Evolutionary conservation across 2,797 vertebrate species (phyloP).

Genomic region (Takifugu ocellatus): DNA sequence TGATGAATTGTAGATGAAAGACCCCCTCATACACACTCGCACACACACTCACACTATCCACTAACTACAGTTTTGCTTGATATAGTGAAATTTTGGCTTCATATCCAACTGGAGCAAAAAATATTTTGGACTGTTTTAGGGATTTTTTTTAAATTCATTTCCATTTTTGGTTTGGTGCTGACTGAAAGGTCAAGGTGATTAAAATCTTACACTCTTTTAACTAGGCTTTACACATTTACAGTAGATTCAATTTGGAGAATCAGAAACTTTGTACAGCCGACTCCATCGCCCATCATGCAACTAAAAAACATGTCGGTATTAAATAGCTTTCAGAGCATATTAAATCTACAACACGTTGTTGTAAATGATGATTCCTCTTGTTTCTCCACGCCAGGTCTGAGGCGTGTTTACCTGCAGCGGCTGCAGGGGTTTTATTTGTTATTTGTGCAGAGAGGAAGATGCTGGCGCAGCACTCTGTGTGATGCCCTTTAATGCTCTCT

Average conservation of each 20-base stretch:
- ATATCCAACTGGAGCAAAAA: neutral
- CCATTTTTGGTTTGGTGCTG: no score
- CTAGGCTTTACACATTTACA: no score
- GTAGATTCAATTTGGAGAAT: no score
- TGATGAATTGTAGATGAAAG: slow-evolving; percentile 47
- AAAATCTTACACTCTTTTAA: no score
- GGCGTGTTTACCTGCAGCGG: slow-evolving; percentile 34
- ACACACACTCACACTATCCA: neutral
- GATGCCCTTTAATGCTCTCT: slow-evolving; percentile 66
- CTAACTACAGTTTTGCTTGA: slow-evolving; percentile 9
- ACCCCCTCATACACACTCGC: slow-evolving; percentile 3
- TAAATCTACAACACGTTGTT: neutral
- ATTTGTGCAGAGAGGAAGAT: slow-evolving; percentile 36
- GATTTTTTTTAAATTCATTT: no score
- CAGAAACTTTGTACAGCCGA: no score
- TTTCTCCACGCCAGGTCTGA: slow-evolving; percentile 10
- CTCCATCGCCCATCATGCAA: no score
- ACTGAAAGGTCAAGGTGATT: no score
- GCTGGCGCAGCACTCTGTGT: slow-evolving; percentile 60
- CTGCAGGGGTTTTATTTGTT: slow-evolving; percentile 50
- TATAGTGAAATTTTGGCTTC: slow-evolving; percentile 21
- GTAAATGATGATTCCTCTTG: slow-evolving; percentile 7
- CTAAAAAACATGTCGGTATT: no score
- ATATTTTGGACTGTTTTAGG: no score
- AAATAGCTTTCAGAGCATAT: neutral